Conservation (phyloP, 2,888 invertebrate species). For the Ceramica pisi region DNA sequence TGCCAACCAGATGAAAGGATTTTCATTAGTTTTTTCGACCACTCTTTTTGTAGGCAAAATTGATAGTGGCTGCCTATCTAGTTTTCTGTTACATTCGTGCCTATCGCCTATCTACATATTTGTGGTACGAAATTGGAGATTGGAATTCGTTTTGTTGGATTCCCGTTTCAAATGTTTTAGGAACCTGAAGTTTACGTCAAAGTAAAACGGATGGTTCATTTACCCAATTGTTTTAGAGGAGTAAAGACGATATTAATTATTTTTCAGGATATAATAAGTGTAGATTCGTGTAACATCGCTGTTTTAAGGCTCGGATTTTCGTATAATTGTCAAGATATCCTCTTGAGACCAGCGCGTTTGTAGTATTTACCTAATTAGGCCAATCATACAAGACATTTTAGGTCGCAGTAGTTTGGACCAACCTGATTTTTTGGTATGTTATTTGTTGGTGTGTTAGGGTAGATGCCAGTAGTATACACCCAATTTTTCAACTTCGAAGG, state of each 20-base stretch:
- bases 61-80: constrained; percentile 56
- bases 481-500: no score
- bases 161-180: constrained; percentile 23
- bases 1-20: constrained; percentile 67
- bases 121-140: constrained; percentile 55
- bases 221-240: no score
- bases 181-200: not conserved
- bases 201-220: not conserved
- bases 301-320: no score
- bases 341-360: no score
- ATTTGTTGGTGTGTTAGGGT: no score
- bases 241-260: not conserved
- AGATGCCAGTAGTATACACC: no score
- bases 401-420: no score
- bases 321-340: no score
- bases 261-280: not conserved
- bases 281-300: no score
- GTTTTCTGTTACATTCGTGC: constrained; percentile 41
- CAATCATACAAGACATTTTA: no score
- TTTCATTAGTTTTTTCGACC: constrained; percentile 66
- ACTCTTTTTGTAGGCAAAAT: constrained; percentile 61
- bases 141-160: constrained; percentile 25
- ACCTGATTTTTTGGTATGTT: no score
- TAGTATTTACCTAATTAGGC: no score
- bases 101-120: constrained; percentile 55